Base-by-base conservation (phyloP, 2,888 invertebrate species). In the Eurytoma californica region DNA sequence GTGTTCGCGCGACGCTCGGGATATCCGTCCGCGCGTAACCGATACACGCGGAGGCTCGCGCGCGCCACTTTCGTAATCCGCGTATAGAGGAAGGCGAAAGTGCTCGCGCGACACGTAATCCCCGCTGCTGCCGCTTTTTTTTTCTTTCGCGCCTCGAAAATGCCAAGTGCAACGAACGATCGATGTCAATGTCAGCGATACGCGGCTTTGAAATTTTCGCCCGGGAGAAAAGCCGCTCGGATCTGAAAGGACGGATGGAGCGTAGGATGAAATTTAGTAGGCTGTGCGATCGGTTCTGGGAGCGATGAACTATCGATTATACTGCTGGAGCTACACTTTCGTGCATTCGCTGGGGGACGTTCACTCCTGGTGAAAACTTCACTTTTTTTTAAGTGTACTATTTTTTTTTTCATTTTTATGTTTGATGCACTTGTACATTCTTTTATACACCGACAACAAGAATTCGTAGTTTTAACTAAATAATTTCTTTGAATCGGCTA, bases 131-230 rank as follows among this genome's bases (percentile, higher is more conserved):
- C 14, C 58, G 14, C n/a, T 58, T 18, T 4, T 18, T 61, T 18
- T 57, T 65, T 9, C 18, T 18, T 39, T 9, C 39, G 1, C 39
- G 39, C 39, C 39, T 39, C 39, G 39, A 39, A 39, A 39, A 39
- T 39, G 39, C 39, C 39, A 67, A 67, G 72, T 57, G 73, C 73
- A 73, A 68, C 49, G 73, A 63, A 78, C 78, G 72, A 72, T 67
- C 67, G 63, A 68, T 61, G 55, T 57, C 68, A 78, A 78, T 78
- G 68, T 63, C 66, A 70, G 18, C 20, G 66, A 72, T 66, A 72
- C 58, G n/a, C 53, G 9, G 39, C 39, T 66, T 65, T 24, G 58
- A 39, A 9, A 61, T 18, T 67, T 47, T 68, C 47, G 49, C 30
- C 28, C 9, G 13, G 18, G 58, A 51, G 24, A 70, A 58, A 28